Base-by-base conservation (phyloP, 1,140 invertebrate species). In the Macrosteles quadrilineatus region DNA sequence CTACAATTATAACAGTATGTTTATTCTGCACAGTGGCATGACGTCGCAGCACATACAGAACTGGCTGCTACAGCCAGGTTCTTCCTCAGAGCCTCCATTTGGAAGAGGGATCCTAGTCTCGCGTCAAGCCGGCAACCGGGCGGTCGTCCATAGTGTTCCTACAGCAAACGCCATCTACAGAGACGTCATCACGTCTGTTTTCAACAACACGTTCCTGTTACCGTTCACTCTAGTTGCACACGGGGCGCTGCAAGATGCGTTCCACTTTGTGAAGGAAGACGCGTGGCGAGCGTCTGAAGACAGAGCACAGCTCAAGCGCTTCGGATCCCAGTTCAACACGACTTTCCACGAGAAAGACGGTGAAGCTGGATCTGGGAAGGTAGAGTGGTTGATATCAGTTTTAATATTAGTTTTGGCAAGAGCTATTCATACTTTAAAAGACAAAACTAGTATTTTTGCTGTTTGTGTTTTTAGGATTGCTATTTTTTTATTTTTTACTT, bases 201-300 rank as follows among this genome's bases (percentile, higher is more conserved):
- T 98, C 77, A 98, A 98, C 79, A 87, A 92, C 68, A 96, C 95
- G 0, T 90, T 91, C 76, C 86, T 97, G 72, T 82, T 98, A 47
- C 92, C 93, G 47, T 92, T 97, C 75, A 92, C 91, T 1, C 94
- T 96, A 75, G 90, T 95, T 1, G 89, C 95, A 12, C 94, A 96
- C 80, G 94, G 90, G 55, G 90, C 90, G 1, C 89, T 92, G 73
- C 94, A 96, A 78, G 95, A 97, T 77, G 90, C 94, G 12, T 97
- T 98, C 81, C 97, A 96, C 81, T 98, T 98, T 78, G 93, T 97
- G 0, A 98, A 98, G 79, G 91, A 94, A 76, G 91, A 96, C 70
- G 88, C 89, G 0, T 93, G 92, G 88, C 88, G 92, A 36, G 93
- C 93, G 0, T 88, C 88, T 45, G 92, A 95, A 75, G 96, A 98